Conservation (phyloP, 2,113 vertebrate genomes). For the Rutilus rutilus region DNA sequence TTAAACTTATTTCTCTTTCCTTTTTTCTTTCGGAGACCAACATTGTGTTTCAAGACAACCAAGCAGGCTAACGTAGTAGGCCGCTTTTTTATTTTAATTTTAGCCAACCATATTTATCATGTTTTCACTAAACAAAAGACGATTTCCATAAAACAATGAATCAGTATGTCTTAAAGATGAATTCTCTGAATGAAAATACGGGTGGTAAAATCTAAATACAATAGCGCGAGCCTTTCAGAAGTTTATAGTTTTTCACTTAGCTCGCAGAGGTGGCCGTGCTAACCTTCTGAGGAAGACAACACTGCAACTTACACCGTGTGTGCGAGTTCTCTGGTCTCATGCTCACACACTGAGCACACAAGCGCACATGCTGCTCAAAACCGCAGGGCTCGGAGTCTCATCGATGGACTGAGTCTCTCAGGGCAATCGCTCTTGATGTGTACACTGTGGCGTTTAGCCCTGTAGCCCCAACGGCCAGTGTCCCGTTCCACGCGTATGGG, state of each 20-base stretch:
- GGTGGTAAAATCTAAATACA: conserved; percentile 44
- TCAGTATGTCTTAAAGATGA: conserved; percentile 35
- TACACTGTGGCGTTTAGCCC: conserved; percentile 68
- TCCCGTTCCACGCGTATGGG: conserved; percentile 67
- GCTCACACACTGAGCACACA: neutral
- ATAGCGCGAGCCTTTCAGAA: conserved; percentile 41
- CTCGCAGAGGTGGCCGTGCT: conserved; percentile 31
- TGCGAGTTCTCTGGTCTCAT: neutral
- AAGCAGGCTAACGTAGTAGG: conserved; percentile 7
- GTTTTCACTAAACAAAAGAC: conserved; percentile 46
- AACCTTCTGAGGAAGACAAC: conserved; percentile 10
- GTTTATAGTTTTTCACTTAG: conserved; percentile 40
- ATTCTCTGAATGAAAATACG: conserved; percentile 32
- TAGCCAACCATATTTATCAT: conserved; percentile 43
- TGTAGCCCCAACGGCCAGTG: conserved; percentile 70
- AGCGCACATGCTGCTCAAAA: conserved; percentile 2
- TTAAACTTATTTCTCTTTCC: conserved; percentile 53
- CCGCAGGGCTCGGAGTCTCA: conserved; percentile 5
- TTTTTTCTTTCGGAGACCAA: conserved; percentile 51
- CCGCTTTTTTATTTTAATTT: conserved; percentile 18
- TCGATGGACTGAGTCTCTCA: conserved; percentile 35
- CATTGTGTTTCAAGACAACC: conserved; percentile 50
- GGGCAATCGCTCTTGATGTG: conserved; percentile 54
- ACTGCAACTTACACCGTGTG: neutral
- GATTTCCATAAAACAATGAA: conserved; percentile 53